Evolutionary conservation across 2,888 invertebrate species (phyloP).

Genomic region (Thymelicus acteon): DNA sequence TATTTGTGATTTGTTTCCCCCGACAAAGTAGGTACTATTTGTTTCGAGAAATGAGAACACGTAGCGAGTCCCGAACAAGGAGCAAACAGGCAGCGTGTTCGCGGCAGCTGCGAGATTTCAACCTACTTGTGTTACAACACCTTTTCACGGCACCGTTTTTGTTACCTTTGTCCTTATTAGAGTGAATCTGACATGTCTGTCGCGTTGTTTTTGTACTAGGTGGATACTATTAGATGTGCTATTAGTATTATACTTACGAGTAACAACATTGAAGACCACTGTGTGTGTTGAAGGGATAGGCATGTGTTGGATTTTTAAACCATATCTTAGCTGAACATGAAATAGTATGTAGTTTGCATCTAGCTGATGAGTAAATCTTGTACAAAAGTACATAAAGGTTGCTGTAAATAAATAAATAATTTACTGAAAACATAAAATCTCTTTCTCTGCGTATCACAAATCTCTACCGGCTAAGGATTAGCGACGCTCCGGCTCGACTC

Average conservation of each 20-base stretch:
- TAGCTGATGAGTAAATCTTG: no score
- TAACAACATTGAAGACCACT: no score
- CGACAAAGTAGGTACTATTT: constrained; percentile 50
- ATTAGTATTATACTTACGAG: neutral
- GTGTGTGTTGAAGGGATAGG: no score
- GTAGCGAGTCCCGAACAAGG: constrained; percentile 59
- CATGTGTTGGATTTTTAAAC: no score
- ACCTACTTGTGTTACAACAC: constrained; percentile 47
- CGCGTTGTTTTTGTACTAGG: neutral
- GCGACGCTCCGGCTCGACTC: constrained; percentile 53
- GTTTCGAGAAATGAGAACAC: constrained; percentile 67
- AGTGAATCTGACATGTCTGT: neutral
- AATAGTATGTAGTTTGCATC: no score
- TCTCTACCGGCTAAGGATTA: constrained; percentile 48
- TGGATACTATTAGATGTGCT: no score
- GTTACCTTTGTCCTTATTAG: constrained; percentile 24
- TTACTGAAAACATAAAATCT: neutral
- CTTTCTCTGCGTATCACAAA: constrained; percentile 3
- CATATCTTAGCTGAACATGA: no score
- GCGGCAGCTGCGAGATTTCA: constrained; percentile 55
- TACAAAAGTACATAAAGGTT: no score
- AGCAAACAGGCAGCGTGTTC: constrained; percentile 62
- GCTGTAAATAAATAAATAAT: no score
- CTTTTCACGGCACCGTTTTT: constrained; percentile 23
- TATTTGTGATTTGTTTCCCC: constrained; percentile 21